phyloP scores from a whole-genome alignment of 2,797 vertebrate genomes.

The Orientallactaga sibirica region DNA sequence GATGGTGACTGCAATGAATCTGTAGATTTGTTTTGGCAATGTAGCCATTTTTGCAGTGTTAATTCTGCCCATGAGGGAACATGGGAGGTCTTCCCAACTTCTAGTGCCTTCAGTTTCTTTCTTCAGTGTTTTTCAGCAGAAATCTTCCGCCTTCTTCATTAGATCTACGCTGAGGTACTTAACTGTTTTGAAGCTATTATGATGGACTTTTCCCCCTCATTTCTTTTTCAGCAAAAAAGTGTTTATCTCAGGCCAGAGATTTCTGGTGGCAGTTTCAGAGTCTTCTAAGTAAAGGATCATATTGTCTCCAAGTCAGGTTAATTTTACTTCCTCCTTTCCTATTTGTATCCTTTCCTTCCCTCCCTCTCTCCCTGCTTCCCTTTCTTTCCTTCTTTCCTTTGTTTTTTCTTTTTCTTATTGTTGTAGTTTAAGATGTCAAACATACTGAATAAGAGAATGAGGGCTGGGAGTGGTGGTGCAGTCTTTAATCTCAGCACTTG shows the following conservation, averaged over 20 bases:
- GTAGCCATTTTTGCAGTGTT: neutral
- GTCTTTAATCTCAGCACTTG: no score
- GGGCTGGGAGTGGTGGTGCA: no score
- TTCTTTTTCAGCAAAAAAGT: neutral
- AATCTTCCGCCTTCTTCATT: neutral
- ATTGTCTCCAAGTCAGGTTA: neutral
- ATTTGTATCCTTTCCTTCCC: neutral
- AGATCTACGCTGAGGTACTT: neutral
- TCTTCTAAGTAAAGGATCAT: neutral
- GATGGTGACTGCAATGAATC: neutral
- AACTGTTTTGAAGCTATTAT: no score
- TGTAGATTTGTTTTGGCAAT: neutral
- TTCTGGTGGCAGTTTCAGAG: neutral
- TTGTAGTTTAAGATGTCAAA: neutral
- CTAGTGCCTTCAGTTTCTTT: neutral
- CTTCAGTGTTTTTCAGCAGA: neutral
- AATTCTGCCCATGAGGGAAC: neutral
- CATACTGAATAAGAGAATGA: neutral
- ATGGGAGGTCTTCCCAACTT: neutral
- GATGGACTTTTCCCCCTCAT: neutral
- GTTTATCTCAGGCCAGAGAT: neutral
- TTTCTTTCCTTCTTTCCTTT: neutral
- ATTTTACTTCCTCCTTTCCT: neutral
- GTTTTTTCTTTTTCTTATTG: neutral
- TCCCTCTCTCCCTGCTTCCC: neutral